Conservation (phyloP, 2,888 invertebrate genomes). For the Tillus elongatus region DNA sequence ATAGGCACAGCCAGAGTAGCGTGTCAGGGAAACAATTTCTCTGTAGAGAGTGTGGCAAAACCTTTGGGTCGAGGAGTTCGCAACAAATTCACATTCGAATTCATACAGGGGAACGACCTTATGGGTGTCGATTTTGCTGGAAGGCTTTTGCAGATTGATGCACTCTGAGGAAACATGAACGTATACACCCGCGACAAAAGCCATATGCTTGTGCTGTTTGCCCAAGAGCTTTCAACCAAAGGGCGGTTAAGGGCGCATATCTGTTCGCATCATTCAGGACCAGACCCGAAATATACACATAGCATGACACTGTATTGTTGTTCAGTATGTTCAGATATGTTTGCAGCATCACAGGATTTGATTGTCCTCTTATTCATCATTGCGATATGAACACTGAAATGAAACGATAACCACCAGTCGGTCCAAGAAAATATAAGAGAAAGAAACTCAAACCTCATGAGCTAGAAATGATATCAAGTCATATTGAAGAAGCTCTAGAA, state of each 20-base stretch:
- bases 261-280: conserved; percentile 75
- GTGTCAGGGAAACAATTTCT: conserved; percentile 55
- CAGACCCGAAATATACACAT: conserved; percentile 60
- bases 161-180: conserved; percentile 73
- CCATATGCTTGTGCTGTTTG: conserved; percentile 83
- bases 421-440: conserved; percentile 68
- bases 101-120: conserved; percentile 76
- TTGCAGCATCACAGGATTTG: conserved; percentile 62
- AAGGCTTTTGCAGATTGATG: conserved; percentile 85
- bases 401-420: conserved; percentile 65
- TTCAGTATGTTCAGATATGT: conserved; percentile 64
- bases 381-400: conserved; percentile 78
- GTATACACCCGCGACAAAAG: conserved; percentile 79
- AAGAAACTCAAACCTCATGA: conserved; percentile 64
- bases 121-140: conserved; percentile 79
- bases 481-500: conserved; percentile 32
- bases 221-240: conserved; percentile 78
- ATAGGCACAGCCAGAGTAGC: conserved; percentile 52
- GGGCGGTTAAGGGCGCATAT: conserved; percentile 79
- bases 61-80: conserved; percentile 75
- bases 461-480: conserved; percentile 40
- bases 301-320: conserved; percentile 60
- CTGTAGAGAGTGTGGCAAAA: conserved; percentile 75
- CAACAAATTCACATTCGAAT: conserved; percentile 81
- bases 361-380: conserved; percentile 77